Percentiles rank a stretch among this genome's conserved stretches.
These are phyloP conservation scores for Allolobophora icterica DNA, from an alignment of 2,888 invertebrate species.

Conservation along the genomic window DNA sequence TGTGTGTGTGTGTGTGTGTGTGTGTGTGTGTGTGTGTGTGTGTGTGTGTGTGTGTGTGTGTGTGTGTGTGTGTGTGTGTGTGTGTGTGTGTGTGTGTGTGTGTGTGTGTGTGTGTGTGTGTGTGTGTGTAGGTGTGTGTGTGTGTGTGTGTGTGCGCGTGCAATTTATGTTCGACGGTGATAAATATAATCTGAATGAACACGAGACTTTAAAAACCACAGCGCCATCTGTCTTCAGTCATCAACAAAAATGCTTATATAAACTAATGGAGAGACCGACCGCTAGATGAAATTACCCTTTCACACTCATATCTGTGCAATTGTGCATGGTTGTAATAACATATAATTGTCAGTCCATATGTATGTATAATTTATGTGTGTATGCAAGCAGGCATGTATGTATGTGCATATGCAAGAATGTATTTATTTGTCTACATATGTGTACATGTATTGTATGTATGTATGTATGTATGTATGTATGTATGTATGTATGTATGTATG, in stretches of 20 bases:
- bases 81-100: too few species aligned
- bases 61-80: too few species aligned
- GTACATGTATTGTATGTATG: constrained; percentile 32
- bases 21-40: neutral
- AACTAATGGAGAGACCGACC: neutral
- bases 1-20: too few species aligned
- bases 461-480: constrained; percentile 30
- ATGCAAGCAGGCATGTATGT: neutral
- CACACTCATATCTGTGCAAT: neutral
- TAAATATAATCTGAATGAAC: neutral
- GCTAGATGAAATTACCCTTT: neutral
- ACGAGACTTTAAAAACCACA: neutral
- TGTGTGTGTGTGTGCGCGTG: too few species aligned
- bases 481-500: neutral
- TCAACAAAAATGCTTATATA: neutral
- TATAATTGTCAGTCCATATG: neutral
- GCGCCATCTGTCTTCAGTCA: too few species aligned
- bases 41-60: neutral
- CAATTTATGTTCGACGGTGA: neutral
- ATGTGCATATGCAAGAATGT: neutral
- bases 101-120: neutral
- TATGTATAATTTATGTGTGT: neutral
- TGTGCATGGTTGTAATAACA: neutral
- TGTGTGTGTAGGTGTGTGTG: too few species aligned
- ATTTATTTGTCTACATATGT: constrained; percentile 30